Evolutionary conservation across 2,113 vertebrate genomes (phyloP).

Genomic region (Hystrix brachyura): DNA sequence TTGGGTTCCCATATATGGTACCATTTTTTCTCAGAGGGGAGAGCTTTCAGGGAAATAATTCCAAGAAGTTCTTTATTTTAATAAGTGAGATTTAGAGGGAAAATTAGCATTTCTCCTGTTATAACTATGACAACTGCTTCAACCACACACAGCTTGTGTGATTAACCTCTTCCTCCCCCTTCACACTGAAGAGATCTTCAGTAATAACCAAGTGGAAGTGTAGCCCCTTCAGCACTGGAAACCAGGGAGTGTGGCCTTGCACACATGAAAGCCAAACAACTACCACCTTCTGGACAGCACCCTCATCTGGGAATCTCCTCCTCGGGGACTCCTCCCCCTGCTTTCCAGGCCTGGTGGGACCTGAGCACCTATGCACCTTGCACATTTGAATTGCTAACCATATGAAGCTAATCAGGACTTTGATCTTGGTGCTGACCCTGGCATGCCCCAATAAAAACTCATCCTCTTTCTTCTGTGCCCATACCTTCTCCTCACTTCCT

Average conservation of each 20-base stretch:
- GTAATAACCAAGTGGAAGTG: not conserved
- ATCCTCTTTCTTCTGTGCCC: not conserved
- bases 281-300: not conserved
- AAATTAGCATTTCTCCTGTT: accelerated
- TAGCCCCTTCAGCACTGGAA: not conserved
- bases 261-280: not conserved
- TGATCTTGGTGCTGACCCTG: not conserved
- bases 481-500: not conserved
- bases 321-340: not conserved
- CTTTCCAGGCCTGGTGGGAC: not conserved
- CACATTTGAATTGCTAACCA: not conserved
- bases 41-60: not conserved
- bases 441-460: not conserved
- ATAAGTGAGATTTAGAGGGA: not conserved
- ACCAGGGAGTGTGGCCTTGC: not conserved
- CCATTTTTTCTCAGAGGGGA: not conserved
- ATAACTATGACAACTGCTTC: not conserved
- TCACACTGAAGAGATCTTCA: not conserved
- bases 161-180: not conserved
- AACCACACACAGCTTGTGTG: not conserved
- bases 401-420: not conserved
- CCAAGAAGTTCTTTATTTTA: not conserved
- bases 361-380: no score
- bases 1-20: not conserved
- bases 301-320: not conserved